A percentile compares a stretch with the other conserved stretches of the same genome.
These are phyloP conservation scores for Plebejus argus DNA, from an alignment of 2,888 invertebrate species.

Conservation along the genomic window DNA sequence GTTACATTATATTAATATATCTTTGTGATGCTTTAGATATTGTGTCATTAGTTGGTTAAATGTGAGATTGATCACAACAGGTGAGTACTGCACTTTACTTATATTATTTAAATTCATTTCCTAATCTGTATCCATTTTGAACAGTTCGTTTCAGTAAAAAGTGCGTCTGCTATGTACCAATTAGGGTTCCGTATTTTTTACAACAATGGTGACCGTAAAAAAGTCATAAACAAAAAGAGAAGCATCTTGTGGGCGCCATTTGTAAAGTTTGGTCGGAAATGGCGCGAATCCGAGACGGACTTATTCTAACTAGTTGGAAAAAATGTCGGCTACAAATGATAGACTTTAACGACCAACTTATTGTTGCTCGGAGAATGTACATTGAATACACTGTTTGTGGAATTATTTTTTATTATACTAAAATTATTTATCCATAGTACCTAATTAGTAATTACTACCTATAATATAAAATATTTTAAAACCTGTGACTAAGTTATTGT, in stretches of 20 bases:
- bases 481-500: too few species aligned
- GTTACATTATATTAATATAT: too few species aligned
- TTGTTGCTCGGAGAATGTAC: not conserved
- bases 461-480: too few species aligned
- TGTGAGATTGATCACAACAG: not conserved
- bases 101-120: not conserved
- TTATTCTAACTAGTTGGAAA: slow-evolving; percentile 17
- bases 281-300: slow-evolving; percentile 9
- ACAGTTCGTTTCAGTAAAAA: not conserved
- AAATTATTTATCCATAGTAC: too few species aligned
- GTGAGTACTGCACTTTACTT: not conserved
- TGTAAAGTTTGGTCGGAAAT: slow-evolving; percentile 14
- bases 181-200: slow-evolving; percentile 14
- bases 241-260: slow-evolving; percentile 5
- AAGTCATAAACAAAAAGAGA: slow-evolving; percentile 18
- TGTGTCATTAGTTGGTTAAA: too few species aligned
- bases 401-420: not conserved
- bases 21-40: too few species aligned
- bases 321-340: slow-evolving; percentile 1
- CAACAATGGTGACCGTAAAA: slow-evolving; percentile 21
- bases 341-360: slow-evolving; percentile 10
- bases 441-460: too few species aligned
- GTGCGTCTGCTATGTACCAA: slow-evolving; percentile 12
- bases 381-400: not conserved
- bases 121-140: not conserved